A percentile compares a stretch with the other conserved stretches of the same genome.
phyloP scores from a whole-genome alignment of 1,140 invertebrate species.

The Micrasema minimum region DNA sequence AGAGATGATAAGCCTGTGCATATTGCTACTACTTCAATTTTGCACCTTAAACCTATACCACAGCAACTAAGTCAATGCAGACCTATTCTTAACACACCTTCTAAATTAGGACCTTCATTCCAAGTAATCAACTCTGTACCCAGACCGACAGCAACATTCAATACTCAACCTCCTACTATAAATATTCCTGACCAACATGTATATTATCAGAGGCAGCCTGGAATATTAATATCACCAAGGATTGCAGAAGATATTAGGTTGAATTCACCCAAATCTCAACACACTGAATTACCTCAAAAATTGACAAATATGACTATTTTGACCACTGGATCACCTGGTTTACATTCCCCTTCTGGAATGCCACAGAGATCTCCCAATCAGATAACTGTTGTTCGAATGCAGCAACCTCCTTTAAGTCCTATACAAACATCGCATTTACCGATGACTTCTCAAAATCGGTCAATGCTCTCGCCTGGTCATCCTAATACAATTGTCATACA shows the following conservation, averaged over 20 bases:
- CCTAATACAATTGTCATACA: conserved; percentile 63
- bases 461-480: conserved; percentile 65
- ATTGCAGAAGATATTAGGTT: conserved; percentile 59
- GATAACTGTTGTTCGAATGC: conserved; percentile 65
- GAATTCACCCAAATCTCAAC: conserved; percentile 61
- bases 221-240: conserved; percentile 66
- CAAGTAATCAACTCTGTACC: conserved; percentile 65
- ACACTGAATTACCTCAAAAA: conserved; percentile 59
- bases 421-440: conserved; percentile 62
- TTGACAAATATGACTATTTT: conserved; percentile 62
- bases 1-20: conserved; percentile 62
- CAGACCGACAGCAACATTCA: conserved; percentile 57
- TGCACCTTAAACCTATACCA: conserved; percentile 60
- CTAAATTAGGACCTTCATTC: conserved; percentile 60
- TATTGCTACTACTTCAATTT: conserved; percentile 62
- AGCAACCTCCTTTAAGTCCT: conserved; percentile 64
- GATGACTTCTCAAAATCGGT: conserved; percentile 56
- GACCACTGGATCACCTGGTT: conserved; percentile 59
- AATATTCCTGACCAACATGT: conserved; percentile 70
- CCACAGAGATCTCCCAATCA: conserved; percentile 63
- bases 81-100: conserved; percentile 57
- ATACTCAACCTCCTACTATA: conserved; percentile 69
- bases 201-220: conserved; percentile 65
- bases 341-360: conserved; percentile 57
- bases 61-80: conserved; percentile 56